Evolutionary conservation across 1,140 invertebrate genomes (phyloP).

Genomic region (Radopholus similis): DNA sequence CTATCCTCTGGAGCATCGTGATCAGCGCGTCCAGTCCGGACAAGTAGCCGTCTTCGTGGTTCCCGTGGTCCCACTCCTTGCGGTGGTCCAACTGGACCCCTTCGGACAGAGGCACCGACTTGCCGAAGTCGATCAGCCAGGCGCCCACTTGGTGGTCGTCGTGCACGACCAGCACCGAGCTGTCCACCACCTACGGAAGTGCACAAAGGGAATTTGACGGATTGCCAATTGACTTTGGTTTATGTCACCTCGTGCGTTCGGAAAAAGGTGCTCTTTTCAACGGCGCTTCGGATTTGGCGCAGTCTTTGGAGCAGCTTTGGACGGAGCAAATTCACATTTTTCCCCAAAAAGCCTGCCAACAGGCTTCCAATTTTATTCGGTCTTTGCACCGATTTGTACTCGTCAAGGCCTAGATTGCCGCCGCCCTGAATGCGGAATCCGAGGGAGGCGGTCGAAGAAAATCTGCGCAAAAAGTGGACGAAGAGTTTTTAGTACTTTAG

Average conservation of each 20-base stretch:
- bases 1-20: too few relatives aligned
- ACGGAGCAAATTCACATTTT: too few relatives aligned
- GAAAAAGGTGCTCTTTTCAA: slow-evolving; percentile 82
- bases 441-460: slow-evolving; percentile 86
- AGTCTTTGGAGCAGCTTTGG: slow-evolving; percentile 76
- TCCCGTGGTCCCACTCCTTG: slow-evolving; percentile 84
- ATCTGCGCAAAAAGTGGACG: slow-evolving; percentile 56
- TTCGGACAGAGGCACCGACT: slow-evolving; percentile 78
- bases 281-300: slow-evolving; percentile 74
- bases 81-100: slow-evolving; percentile 75
- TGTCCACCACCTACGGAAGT: slow-evolving; percentile 83
- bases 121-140: slow-evolving; percentile 98
- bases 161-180: slow-evolving; percentile 76
- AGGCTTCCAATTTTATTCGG: too few relatives aligned
- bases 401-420: slow-evolving; percentile 75
- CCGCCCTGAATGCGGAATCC: slow-evolving; percentile 95
- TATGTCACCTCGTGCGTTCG: slow-evolving; percentile 73
- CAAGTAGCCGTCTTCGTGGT: slow-evolving; percentile 95
- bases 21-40: slow-evolving; percentile 90
- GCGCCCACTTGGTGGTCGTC: slow-evolving; percentile 70
- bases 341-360: too few relatives aligned
- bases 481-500: too few relatives aligned
- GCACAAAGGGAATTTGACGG: too few relatives aligned
- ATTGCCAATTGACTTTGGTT: too few relatives aligned
- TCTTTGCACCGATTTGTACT: slow-evolving; percentile 81